Evolutionary conservation across 2,797 vertebrate species (phyloP).

Genomic region (Varecia variegata): DNA sequence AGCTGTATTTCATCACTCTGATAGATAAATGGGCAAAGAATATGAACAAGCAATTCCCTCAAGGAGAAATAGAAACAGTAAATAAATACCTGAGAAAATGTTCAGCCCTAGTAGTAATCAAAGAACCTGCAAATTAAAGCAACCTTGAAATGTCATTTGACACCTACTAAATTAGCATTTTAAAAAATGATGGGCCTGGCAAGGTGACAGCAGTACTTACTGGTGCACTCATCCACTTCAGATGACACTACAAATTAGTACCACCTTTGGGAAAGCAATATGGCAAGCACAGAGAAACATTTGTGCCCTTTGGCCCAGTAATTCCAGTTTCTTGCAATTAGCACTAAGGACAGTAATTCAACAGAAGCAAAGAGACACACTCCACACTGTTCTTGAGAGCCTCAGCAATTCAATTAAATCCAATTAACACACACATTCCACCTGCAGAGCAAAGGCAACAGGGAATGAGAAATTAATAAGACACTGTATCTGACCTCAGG

Average conservation of each 20-base stretch:
- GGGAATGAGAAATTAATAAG: slow-evolving; percentile 60
- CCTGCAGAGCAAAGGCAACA: slow-evolving; percentile 50
- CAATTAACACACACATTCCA: slow-evolving; percentile 35
- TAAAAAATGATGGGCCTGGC: neutral
- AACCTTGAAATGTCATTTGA: slow-evolving; percentile 50
- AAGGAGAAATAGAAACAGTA: slow-evolving; percentile 41
- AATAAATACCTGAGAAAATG: slow-evolving; percentile 32
- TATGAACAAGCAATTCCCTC: neutral
- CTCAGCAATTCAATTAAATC: slow-evolving; percentile 41
- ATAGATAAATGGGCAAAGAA: neutral
- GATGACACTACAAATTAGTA: neutral
- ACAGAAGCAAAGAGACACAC: slow-evolving; percentile 20
- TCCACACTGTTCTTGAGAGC: neutral
- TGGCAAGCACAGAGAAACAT: neutral
- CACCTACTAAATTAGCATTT: slow-evolving; percentile 28
- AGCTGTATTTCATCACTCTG: slow-evolving; percentile 16
- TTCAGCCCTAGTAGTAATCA: neutral
- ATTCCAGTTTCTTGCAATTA: slow-evolving; percentile 48
- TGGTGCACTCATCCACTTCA: neutral
- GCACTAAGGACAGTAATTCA: neutral
- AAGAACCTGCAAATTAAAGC: slow-evolving; percentile 50
- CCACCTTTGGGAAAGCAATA: neutral
- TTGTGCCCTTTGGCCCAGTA: neutral
- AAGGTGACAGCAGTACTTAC: neutral
- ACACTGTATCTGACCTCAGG: slow-evolving; percentile 30